A percentile compares a stretch with the other conserved stretches of the same genome.
Evolutionary conservation across 2,888 invertebrate species (phyloP).

Genomic region (Harpalus rufipes): DNA sequence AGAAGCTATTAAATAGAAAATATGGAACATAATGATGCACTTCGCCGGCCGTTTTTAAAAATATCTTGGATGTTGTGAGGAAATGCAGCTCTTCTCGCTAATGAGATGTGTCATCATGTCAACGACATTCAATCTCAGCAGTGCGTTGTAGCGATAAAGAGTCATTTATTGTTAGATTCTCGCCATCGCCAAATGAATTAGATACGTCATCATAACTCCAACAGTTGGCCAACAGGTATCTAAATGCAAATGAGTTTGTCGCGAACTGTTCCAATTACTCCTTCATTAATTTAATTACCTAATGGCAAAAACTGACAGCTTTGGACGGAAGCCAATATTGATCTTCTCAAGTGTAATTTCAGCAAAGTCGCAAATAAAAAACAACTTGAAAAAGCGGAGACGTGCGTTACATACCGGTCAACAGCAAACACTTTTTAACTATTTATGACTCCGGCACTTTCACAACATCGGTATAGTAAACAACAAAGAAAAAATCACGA

Average conservation of each 20-base stretch:
- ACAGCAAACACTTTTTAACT: conserved; percentile 47
- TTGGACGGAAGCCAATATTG: conserved; percentile 45
- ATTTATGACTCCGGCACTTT: conserved; percentile 26
- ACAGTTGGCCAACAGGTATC: conserved; percentile 48
- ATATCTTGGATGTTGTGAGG: neutral
- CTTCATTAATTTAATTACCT: conserved; percentile 52
- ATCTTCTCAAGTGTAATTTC: conserved; percentile 46
- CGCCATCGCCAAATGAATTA: conserved; percentile 12
- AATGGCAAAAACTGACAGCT: conserved; percentile 45
- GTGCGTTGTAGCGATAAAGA: neutral
- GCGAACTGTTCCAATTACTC: conserved; percentile 48
- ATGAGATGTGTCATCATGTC: conserved; percentile 1
- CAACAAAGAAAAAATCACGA: neutral
- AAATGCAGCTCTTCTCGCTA: neutral
- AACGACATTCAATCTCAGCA: neutral
- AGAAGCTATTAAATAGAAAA: neutral
- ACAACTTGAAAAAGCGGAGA: conserved; percentile 41
- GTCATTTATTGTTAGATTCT: neutral
- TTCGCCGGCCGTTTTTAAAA: neutral
- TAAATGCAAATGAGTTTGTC: conserved; percentile 46
- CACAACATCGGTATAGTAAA: conserved; percentile 32
- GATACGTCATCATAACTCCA: conserved; percentile 33
- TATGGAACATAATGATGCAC: neutral
- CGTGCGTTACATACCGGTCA: conserved; percentile 50
- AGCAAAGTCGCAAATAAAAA: conserved; percentile 39